Base-by-base conservation (phyloP, 2,888 invertebrate species). In the Thymelicus lineola region DNA sequence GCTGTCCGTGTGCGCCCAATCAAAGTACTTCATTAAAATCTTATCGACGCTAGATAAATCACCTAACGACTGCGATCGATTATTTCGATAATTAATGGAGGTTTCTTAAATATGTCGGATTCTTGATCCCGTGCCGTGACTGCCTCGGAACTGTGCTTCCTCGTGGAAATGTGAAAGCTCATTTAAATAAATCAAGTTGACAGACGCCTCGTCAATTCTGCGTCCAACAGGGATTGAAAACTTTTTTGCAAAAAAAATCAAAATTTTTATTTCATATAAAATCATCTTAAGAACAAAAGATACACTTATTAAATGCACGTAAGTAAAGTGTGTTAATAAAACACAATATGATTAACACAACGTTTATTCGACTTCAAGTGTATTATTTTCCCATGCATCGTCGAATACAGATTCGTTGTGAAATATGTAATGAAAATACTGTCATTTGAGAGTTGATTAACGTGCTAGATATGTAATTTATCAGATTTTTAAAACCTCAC, bases 21-120 rank as follows among this genome's bases (percentile, higher is more conserved):
- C 93, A 93, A 90, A 92, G 93, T 92, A 92, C 93, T 93, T 93
- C 93, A 93, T 93, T 93, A 93, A 93, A 93, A 91, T 91, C 91
- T 93, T 93, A 93, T 93, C 93, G 90, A 85, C 87, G 85, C 87
- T 89, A 93, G 93, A 93, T 93, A 93, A 93, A 93, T 93, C 93
- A 93, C 92, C 83, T 87, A 90, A 91, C 91, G 90, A 87, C 89
- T 88, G 82, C 91, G 85, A 93, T 93, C 92, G 92, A 92, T 93
- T 93, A 93, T 93, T 93, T 88, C 82, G 89, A 92, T 92, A 93
- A 92, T 92, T 92, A 92, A 93, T 92, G 87, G 86, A 85, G 80
- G 84, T 87, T 90, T 89, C 85, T 86, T 85, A 89, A 89, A 90
- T 90, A 87, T 89, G 87, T 90, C 83, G 83, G 79, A 90, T 89